These are phyloP conservation scores for Calephelis perditalis DNA, from an alignment of 2,888 invertebrate genomes.

Conservation along the genomic window DNA sequence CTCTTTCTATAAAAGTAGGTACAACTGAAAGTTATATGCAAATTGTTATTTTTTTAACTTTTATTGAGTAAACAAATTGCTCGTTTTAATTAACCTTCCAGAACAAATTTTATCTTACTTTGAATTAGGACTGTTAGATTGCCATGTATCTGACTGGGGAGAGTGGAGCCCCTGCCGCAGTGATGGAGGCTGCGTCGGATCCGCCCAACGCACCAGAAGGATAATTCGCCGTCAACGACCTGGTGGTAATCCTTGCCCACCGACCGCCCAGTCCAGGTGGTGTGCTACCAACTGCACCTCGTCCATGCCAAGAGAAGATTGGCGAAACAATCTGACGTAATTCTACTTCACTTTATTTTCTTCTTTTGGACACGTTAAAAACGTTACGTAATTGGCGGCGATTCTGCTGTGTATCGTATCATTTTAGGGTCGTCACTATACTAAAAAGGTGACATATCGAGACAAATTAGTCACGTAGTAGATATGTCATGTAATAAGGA, in stretches of 20 bases:
- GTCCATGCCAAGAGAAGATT: conserved; percentile 43
- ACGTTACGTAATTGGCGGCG: too few relatives aligned
- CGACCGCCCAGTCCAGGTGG: conserved; percentile 91
- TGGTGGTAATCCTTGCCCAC: conserved; percentile 90
- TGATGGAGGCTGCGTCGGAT: conserved; percentile 94
- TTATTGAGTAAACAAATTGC: too few relatives aligned
- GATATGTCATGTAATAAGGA: too few relatives aligned
- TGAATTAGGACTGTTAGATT: conserved; percentile 81
- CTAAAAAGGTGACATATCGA: too few relatives aligned
- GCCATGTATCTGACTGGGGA: conserved; percentile 91
- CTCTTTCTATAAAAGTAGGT: too few relatives aligned
- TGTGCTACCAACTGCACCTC: conserved; percentile 83
- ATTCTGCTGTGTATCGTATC: too few relatives aligned
- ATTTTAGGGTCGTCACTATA: too few relatives aligned
- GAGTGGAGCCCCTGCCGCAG: conserved; percentile 93
- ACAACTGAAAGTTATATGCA: too few relatives aligned
- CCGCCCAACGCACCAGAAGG: conserved; percentile 87
- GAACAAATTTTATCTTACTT: neutral
- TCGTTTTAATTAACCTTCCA: too few relatives aligned
- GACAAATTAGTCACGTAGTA: too few relatives aligned
- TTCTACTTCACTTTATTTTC: conserved; percentile 18
- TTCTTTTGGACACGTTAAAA: too few relatives aligned
- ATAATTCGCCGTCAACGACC: conserved; percentile 87
- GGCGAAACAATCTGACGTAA: conserved; percentile 70
- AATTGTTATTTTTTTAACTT: too few relatives aligned